Evolutionary conservation across 1,140 invertebrate species (phyloP).

Genomic region (Ruditapes philippinarum): DNA sequence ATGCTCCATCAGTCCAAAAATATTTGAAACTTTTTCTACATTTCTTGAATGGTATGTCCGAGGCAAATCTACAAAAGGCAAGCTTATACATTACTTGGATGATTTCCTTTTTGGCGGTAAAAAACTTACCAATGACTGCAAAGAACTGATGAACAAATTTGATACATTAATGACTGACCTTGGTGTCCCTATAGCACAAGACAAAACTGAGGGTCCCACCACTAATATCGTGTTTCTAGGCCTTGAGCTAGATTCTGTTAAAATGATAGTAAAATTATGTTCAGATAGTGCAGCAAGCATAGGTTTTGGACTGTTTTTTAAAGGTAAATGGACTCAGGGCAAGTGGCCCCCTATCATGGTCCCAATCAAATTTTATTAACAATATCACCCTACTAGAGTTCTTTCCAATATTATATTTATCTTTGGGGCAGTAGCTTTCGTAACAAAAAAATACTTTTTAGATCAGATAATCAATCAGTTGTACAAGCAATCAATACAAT

Average conservation of each 20-base stretch:
- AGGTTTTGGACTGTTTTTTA: neutral
- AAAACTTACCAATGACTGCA: neutral
- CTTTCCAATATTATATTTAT: constrained; percentile 35
- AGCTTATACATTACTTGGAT: constrained; percentile 47
- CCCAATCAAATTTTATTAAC: neutral
- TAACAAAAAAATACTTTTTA: constrained; percentile 11
- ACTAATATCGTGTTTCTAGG: constrained; percentile 16
- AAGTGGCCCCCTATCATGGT: neutral
- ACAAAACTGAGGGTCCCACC: constrained; percentile 41
- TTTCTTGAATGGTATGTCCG: constrained; percentile 1
- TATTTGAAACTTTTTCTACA: constrained; percentile 23
- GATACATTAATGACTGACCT: neutral
- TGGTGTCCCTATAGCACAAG: constrained; percentile 9
- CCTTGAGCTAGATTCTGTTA: neutral
- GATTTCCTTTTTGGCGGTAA: constrained; percentile 14
- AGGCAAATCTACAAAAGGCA: neutral
- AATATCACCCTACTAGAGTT: constrained; percentile 30
- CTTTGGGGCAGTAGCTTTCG: neutral
- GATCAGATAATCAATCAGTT: neutral
- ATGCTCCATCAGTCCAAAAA: neutral
- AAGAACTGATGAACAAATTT: neutral
- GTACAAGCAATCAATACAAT: constrained; percentile 22
- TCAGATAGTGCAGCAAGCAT: neutral
- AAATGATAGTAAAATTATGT: neutral
- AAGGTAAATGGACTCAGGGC: neutral